Conservation (phyloP, 1,140 invertebrate genomes). For the Sweltsa coloradensis region DNA sequence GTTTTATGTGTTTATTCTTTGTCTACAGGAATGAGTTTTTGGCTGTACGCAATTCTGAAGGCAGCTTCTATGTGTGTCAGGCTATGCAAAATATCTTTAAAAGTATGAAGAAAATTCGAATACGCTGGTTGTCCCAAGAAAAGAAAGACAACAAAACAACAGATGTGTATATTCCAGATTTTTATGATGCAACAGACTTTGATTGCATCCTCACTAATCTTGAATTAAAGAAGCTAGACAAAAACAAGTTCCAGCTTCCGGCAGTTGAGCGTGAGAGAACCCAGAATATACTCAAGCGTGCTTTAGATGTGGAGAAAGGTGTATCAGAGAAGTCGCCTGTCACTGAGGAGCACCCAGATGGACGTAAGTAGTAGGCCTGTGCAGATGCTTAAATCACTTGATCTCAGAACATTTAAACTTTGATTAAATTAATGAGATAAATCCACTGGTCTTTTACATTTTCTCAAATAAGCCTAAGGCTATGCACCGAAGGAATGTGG, state of each 20-base stretch:
- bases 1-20: conserved; percentile 15
- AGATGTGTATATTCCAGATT: conserved; percentile 76
- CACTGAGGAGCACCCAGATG: conserved; percentile 76
- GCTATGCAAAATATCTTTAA: conserved; percentile 84
- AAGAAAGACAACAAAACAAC: conserved; percentile 42
- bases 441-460: too few relatives aligned
- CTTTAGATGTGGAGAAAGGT: conserved; percentile 68
- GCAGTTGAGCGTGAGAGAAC: conserved; percentile 60
- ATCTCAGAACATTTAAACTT: neutral
- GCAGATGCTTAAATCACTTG: neutral
- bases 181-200: conserved; percentile 82
- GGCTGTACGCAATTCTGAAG: conserved; percentile 77
- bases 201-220: conserved; percentile 81
- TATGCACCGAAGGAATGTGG: too few relatives aligned
- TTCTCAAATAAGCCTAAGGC: neutral
- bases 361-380: conserved; percentile 46
- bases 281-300: conserved; percentile 71
- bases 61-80: conserved; percentile 83
- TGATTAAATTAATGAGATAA: neutral
- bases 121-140: conserved; percentile 77
- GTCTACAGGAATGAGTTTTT: conserved; percentile 69
- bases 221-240: conserved; percentile 58
- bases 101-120: conserved; percentile 65
- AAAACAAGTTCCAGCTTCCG: conserved; percentile 55
- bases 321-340: conserved; percentile 46